A percentile compares a stretch with the other conserved stretches of the same genome.
Evolutionary conservation across 23 tunicate genomes (phyloP).

Genomic region (Diplosoma virens): DNA sequence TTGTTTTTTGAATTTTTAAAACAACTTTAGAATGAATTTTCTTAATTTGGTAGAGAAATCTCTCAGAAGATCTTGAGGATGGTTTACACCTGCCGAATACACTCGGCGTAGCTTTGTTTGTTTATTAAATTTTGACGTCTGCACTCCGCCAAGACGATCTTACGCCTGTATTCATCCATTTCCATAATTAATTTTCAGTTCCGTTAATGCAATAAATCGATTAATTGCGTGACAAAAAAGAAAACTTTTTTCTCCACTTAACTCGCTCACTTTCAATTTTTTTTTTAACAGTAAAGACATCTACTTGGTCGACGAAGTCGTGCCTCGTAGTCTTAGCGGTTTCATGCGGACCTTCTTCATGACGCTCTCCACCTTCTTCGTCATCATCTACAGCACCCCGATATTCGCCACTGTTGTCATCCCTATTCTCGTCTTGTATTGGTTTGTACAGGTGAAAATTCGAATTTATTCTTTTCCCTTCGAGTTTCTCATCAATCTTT

Average conservation of each 20-base stretch:
- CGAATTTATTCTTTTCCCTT: too few species aligned
- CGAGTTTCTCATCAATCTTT: background rate
- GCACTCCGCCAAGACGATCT: too few species aligned
- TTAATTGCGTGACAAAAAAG: background rate
- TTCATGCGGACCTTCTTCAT: conserved; percentile 58
- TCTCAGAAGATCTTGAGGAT: too few species aligned
- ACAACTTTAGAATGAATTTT: too few species aligned
- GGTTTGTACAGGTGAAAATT: conserved; percentile 63
- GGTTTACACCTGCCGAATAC: too few species aligned
- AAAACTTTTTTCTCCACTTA: background rate
- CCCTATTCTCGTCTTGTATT: conserved; percentile 59
- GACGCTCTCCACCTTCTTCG: conserved; percentile 55
- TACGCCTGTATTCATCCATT: too few species aligned
- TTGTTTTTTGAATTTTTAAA: too few species aligned
- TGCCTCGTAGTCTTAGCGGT: conserved; percentile 61
- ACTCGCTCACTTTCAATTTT: background rate
- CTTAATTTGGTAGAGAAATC: too few species aligned
- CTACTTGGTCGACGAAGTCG: conserved; percentile 73
- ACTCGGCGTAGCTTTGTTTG: too few species aligned
- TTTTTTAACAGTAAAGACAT: conserved; percentile 68
- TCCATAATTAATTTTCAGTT: too few species aligned
- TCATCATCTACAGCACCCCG: conserved; percentile 80
- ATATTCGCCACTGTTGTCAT: conserved; percentile 70
- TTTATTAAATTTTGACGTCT: too few species aligned
- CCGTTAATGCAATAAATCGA: too few species aligned